A percentile compares a stretch with the other conserved stretches of the same genome.
These are phyloP conservation scores for Anhinga anhinga DNA, from an alignment of 2,113 vertebrate genomes.

Conservation along the genomic window DNA sequence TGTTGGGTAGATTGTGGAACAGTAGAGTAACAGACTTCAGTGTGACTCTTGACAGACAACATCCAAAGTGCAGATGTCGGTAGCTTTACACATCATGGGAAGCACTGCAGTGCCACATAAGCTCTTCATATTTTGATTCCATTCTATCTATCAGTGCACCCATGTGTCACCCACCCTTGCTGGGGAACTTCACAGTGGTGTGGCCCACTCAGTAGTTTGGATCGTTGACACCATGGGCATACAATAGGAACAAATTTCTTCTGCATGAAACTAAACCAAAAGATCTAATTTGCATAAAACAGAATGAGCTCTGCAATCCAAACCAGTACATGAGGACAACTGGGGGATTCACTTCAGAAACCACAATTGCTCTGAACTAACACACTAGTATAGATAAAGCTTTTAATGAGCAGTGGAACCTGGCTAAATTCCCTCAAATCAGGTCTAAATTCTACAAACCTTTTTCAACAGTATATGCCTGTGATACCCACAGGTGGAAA, in stretches of 20 bases:
- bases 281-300: not conserved
- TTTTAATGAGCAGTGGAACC: not conserved
- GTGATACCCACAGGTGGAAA: not conserved
- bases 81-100: not conserved
- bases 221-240: accelerated
- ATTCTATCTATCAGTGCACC: not conserved
- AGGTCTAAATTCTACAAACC: not conserved
- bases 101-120: not conserved
- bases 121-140: not conserved
- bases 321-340: not conserved
- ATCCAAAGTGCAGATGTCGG: not conserved
- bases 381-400: not conserved
- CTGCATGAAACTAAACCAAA: not conserved
- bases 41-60: not conserved
- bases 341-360: too few species aligned
- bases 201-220: not conserved
- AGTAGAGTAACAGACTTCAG: not conserved
- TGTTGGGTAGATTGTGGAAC: not conserved
- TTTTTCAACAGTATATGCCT: not conserved
- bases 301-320: not conserved
- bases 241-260: not conserved
- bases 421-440: not conserved
- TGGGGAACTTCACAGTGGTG: not conserved
- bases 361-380: not conserved
- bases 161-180: not conserved